Base-by-base conservation (phyloP, 2,797 vertebrate genomes). In the Pangasius sanitwongsei region DNA sequence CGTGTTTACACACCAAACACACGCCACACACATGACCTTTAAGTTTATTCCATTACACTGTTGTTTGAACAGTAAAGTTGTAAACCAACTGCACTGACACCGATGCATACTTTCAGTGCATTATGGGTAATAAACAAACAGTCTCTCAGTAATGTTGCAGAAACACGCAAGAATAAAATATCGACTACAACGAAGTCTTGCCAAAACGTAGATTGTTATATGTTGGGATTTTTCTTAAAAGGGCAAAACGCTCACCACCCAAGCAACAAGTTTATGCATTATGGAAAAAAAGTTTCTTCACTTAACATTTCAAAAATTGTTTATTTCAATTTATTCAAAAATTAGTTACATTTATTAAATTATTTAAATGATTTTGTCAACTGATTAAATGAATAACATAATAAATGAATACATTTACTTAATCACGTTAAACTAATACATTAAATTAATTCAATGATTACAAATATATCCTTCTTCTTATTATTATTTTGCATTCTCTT, bases 1-100 rank as follows among this genome's bases (percentile, higher is more conserved):
- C 6, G 4, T 82, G 31, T 82, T 82, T 82, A 82, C 87, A 53
- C 67, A 28, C 67, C 55, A 59, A 59, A 84, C 81, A 83, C n/a
- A 83, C 87, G 34, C 50, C 85, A 6, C 70, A 28, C 70, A 69
- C 67, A 41, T 31, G 28, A 53, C 28, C 15, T 53, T 37, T 70
- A 37, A 15, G 0, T 18, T 34, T 44, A 74, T 74, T 74, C 11
- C 16, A 23, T 74, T 74, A 41, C 8, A 11, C 20, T 25, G 8
- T 41, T 5, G 12, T 31, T 67, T 67, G 8, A 67, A 18, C 16
- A 1, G 9, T 23, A 67, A 31, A n/a, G 65, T n/a, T 72, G 1
- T 20, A 74, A 23, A 74, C 18, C 37, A 28, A 48, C 9, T 15
- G 11, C 44, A 44, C 0, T 37, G 69, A 74, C 23, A 13, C 74